phyloP scores from a whole-genome alignment of 2,113 vertebrate genomes.

The Candoia aspera region DNA sequence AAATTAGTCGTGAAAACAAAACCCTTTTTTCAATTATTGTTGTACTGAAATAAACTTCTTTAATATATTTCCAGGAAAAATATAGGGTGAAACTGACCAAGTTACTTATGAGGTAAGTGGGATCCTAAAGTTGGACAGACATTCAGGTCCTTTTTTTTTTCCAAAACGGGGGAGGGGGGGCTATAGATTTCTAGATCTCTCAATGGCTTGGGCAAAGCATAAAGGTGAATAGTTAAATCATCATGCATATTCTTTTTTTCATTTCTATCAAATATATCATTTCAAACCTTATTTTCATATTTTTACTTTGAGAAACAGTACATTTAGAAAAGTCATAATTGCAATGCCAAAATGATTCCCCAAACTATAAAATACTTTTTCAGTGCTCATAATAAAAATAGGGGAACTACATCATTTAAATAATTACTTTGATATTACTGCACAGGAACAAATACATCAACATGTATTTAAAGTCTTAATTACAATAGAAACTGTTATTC shows the following conservation, averaged over 20 bases:
- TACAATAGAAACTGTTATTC: conserved; percentile 66
- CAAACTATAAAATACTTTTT: conserved; percentile 41
- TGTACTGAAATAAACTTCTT: conserved; percentile 74
- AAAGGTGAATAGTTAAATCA: conserved; percentile 74
- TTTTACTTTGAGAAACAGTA: conserved; percentile 59
- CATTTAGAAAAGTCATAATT: conserved; percentile 42
- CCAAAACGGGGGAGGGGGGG: conserved; percentile 70
- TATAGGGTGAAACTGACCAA: conserved; percentile 64
- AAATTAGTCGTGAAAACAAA: conserved; percentile 97
- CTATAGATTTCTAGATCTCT: conserved; percentile 68
- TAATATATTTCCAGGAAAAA: conserved; percentile 72
- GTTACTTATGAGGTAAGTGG: conserved; percentile 67
- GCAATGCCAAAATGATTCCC: not conserved
- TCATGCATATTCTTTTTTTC: conserved; percentile 55
- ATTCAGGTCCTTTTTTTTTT: conserved; percentile 66
- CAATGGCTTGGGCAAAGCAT: conserved; percentile 66
- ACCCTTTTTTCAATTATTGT: conserved; percentile 85
- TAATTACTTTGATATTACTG: conserved; percentile 66
- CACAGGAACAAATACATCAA: conserved; percentile 64
- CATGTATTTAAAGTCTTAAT: conserved; percentile 64
- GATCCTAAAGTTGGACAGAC: conserved; percentile 73
- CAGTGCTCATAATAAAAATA: conserved; percentile 45
- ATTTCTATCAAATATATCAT: conserved; percentile 59
- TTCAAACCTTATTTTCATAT: conserved; percentile 49
- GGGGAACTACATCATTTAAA: conserved; percentile 55